Base-by-base conservation (phyloP, 2,888 invertebrate species). In the Thymelicus acteon region DNA sequence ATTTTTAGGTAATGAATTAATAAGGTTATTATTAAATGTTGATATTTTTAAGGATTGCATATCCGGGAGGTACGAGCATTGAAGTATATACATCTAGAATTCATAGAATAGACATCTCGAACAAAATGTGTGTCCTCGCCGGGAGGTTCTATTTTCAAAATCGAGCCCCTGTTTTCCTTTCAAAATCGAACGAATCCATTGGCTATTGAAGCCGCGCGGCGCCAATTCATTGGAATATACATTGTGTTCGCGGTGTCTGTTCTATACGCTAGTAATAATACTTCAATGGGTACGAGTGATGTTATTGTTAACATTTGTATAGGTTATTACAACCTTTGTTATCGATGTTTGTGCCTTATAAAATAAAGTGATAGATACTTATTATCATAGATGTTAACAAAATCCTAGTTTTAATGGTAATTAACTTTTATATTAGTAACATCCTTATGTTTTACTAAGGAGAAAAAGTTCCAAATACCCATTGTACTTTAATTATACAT, bases 281-380 rank as follows among this genome's bases (percentile, higher is more conserved):
- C n/a, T n/a, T n/a, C n/a, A n/a, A n/a, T n/a, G n/a, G 31, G 37
- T 19, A 63, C 19, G 52, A 80, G 81, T 84, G 82, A 82, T 78
- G 80, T 76, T 48, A 52, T 37, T 31, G n/a, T 74, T 78, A 78
- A 74, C 73, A 78, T 76, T 75, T 79, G 77, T 75, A 78, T 79
- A 78, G 75, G 78, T 76, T 81, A 78, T 68, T 37, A 31, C n/a
- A 37, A 62, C 62, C 37, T 62, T 71, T 60, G 72, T 76, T 75
- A 73, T 79, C 78, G 79, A 80, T 82, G 80, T 80, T 84, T 82
- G 89, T 91, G 91, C 91, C 90, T 92, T 91, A 89, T 76, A 81
- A 79, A 83, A 78, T 82, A 79, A 84, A 85, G 80, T 86, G 84
- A 85, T 85, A 85, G 78, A 79, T 84, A 81, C 74, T 76, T 47